phyloP scores from a whole-genome alignment of 2,888 invertebrate species.

The Heliothis peltigera region DNA sequence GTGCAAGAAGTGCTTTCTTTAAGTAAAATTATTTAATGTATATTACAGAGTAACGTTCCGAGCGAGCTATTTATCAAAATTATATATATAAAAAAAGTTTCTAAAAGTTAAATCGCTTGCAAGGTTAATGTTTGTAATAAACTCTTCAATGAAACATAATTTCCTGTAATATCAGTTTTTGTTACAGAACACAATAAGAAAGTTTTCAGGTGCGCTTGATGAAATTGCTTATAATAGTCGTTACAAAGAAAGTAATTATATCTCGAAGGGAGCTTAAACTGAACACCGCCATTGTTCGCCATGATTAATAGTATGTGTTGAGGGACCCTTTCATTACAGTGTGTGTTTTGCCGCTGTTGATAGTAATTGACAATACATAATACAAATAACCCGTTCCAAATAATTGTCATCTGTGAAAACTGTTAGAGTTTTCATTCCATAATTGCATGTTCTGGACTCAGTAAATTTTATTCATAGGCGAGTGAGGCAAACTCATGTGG shows the following conservation, averaged over 20 bases:
- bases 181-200: conserved; percentile 48
- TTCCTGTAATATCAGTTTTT: conserved; percentile 56
- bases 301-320: conserved; percentile 69
- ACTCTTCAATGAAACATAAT: conserved; percentile 50
- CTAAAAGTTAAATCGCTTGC: conserved; percentile 16
- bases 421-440: conserved; percentile 27
- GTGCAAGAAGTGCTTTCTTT: no score
- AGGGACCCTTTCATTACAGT: conserved; percentile 64
- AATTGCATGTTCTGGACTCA: conserved; percentile 38
- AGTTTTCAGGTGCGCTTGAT: conserved; percentile 49
- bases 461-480: conserved; percentile 36
- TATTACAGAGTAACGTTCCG: not conserved
- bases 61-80: not conserved
- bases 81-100: conserved; percentile 8
- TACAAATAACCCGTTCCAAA: conserved; percentile 63
- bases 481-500: conserved; percentile 20
- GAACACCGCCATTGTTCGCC: conserved; percentile 65
- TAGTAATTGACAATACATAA: conserved; percentile 66
- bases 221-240: conserved; percentile 57
- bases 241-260: conserved; percentile 69
- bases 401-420: conserved; percentile 56
- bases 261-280: conserved; percentile 67
- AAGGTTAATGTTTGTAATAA: conserved; percentile 42
- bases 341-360: conserved; percentile 58
- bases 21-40: not conserved